phyloP scores from a whole-genome alignment of 1,140 invertebrate species.

The Saccostrea glomerata region DNA sequence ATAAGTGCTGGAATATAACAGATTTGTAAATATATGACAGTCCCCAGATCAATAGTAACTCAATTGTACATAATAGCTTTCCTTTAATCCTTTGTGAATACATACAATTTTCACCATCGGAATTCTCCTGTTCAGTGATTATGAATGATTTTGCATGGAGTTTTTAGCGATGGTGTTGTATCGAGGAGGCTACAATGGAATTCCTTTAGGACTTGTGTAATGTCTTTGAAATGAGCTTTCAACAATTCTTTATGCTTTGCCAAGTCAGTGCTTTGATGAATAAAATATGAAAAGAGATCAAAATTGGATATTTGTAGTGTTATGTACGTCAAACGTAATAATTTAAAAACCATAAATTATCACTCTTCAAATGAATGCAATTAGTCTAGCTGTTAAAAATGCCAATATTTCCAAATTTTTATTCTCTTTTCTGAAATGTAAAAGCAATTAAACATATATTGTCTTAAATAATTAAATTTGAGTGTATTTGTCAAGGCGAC shows the following conservation, averaged over 20 bases:
- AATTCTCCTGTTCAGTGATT: neutral
- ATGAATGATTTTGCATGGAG: neutral
- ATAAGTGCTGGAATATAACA: neutral
- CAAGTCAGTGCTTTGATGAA: neutral
- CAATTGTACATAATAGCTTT: neutral
- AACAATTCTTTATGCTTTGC: neutral
- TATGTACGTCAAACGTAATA: neutral
- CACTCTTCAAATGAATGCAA: no score
- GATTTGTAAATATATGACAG: slow-evolving; percentile 18
- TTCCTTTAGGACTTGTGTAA: neutral
- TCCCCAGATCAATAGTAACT: neutral
- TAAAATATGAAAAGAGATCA: neutral
- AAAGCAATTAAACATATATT: neutral
- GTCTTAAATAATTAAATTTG: neutral
- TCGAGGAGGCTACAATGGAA: neutral
- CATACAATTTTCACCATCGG: neutral
- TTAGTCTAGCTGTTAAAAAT: no score
- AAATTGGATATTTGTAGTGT: neutral
- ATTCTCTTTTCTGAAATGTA: no score
- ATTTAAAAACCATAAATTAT: neutral
- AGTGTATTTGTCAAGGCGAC: neutral
- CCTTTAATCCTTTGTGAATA: slow-evolving; percentile 10
- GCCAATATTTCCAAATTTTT: no score
- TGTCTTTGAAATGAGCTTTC: neutral
- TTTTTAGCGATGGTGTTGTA: neutral